A percentile compares a stretch with the other conserved stretches of the same genome.
These are phyloP conservation scores for Drosophila greeni DNA, from an alignment of 2,888 invertebrate species.

Conservation along the genomic window DNA sequence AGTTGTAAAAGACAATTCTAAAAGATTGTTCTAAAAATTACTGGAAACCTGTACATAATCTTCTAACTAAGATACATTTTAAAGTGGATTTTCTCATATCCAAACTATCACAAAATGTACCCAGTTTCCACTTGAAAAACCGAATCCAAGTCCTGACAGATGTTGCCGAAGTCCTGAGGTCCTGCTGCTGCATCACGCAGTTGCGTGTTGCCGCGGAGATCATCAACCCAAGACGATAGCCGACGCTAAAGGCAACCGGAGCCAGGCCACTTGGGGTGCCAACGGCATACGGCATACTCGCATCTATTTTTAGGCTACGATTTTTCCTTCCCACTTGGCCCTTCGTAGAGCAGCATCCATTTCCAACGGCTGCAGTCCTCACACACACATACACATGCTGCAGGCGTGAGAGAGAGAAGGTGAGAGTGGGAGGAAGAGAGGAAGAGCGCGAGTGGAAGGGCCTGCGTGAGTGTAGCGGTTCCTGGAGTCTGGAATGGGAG, in stretches of 20 bases:
- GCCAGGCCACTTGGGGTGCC: slow-evolving; percentile 48
- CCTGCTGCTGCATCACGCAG: slow-evolving; percentile 5
- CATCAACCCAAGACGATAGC: slow-evolving; percentile 50
- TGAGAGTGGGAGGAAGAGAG: background rate
- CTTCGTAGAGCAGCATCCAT: slow-evolving; percentile 61
- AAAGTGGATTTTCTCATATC: background rate
- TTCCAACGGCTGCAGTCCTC: slow-evolving; percentile 13
- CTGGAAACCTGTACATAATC: background rate
- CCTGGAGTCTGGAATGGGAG: slow-evolving; percentile 41
- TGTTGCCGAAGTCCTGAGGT: slow-evolving; percentile 9
- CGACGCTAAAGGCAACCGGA: slow-evolving; percentile 25
- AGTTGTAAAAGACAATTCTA: background rate
- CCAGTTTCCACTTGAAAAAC: background rate
- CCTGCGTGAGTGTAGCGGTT: background rate
- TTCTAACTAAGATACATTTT: background rate
- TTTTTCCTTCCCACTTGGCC: slow-evolving; percentile 67
- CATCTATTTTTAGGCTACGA: slow-evolving; percentile 69
- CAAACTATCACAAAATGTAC: background rate
- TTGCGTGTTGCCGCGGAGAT: slow-evolving; percentile 39
- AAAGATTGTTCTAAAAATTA: too few species aligned
- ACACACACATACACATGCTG: background rate
- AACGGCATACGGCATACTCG: slow-evolving; percentile 43
- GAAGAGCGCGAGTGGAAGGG: slow-evolving; percentile 1
- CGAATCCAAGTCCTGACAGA: background rate
- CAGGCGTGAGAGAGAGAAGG: background rate